These are phyloP conservation scores for Smutsia gigantea DNA, from an alignment of 2,797 vertebrate genomes.

Conservation along the genomic window DNA sequence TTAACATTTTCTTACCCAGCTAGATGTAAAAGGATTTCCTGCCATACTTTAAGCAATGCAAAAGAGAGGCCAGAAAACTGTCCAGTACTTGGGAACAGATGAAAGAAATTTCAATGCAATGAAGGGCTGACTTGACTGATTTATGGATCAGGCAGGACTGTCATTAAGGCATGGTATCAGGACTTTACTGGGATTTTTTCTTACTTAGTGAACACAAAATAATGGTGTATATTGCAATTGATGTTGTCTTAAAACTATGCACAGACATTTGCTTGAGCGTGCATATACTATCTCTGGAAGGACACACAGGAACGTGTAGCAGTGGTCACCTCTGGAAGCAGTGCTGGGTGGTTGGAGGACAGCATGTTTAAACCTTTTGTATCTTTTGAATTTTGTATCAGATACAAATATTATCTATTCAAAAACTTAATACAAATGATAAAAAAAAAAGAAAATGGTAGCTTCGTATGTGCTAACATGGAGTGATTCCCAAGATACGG, in stretches of 20 bases:
- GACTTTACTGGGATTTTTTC: not conserved
- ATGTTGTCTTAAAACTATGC: not conserved
- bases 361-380: not conserved
- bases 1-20: not conserved
- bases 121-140: not conserved
- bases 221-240: not conserved
- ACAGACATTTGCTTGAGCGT: not conserved
- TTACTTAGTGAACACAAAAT: not conserved
- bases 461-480: not conserved
- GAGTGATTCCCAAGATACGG: not conserved
- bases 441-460: not conserved
- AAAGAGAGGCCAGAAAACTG: not conserved
- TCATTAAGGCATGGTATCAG: not conserved
- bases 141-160: not conserved
- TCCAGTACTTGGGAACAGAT: not conserved
- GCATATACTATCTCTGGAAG: not conserved
- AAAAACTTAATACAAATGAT: not conserved
- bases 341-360: not conserved
- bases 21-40: not conserved
- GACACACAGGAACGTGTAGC: not conserved
- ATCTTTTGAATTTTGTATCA: not conserved
- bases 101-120: not conserved
- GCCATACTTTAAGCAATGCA: not conserved
- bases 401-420: not conserved
- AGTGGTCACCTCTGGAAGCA: not conserved